Evolutionary conservation across 2,113 vertebrate genomes (phyloP), one percentile per base, ranked within the genome.

Genomic region (Microcebus ravelobensis): DNA sequence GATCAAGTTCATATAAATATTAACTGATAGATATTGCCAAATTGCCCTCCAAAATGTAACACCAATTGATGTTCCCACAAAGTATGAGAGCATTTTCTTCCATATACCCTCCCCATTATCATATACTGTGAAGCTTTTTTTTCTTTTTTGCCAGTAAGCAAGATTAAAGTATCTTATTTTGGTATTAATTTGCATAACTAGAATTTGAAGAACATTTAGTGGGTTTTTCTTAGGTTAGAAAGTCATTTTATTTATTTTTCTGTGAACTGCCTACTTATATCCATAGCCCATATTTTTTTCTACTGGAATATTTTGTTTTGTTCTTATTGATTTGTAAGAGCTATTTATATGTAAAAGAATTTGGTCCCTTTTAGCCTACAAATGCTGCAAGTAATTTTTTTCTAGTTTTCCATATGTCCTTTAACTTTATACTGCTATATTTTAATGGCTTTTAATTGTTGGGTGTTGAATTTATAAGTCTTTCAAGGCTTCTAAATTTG

Each of bases 191-290:
- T 90, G 12, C 3, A 27, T 82, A 29, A 61, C 23, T 70, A 79
- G 34, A 94, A 79, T 59, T 81, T 63, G 55, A 92, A 92, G 20
- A 15, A 86, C 31, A 29, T 8, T 80, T 4, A 92, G 12, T 8
- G 8, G 59, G 34, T 81, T 91, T 93, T 83, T 79, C 25, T 84
- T 82, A 65, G 21, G 15, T 83, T 94, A 91, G 21, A 80, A 96
- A 93, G 12, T 14, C 6, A 34, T 87, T 87, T 95, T 59, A 57
- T 79, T 76, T 61, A 12, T 55, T 82, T 90, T 90, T 95, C 12
- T 84, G 15, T 57, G 27, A 71, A 39, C 18, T 36, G 2, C 5
- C 8, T 57, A 31, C 82, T 90, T 71, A 48, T 42, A 21, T 52
- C 18, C 3, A 67, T n/a, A 90, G 7, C 36, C 45, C 0, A 15